Evolutionary conservation across 2,113 vertebrate genomes (phyloP).

Genomic region (Sciurus niger): DNA sequence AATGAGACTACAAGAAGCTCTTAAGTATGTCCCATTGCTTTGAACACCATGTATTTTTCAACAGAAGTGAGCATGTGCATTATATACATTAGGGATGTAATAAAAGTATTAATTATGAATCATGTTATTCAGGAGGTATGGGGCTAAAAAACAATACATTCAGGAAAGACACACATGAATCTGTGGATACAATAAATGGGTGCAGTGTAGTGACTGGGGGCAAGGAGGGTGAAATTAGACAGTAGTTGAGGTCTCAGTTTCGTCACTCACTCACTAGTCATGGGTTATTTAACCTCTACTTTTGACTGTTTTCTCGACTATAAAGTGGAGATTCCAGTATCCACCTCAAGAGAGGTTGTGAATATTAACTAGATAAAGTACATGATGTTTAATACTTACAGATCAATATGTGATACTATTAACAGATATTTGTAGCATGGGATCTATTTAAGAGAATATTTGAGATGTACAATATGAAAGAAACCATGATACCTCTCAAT

Average conservation of each 20-base stretch:
- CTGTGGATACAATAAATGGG: background rate
- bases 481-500: background rate
- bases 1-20: background rate
- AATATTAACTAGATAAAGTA: slow-evolving; percentile 9
- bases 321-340: background rate
- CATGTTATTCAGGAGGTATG: background rate
- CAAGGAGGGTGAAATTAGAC: background rate
- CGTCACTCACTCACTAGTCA: background rate
- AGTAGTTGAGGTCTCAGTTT: background rate
- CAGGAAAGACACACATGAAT: background rate
- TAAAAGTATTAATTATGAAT: background rate
- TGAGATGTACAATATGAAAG: background rate
- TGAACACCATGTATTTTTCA: slow-evolving; percentile 15
- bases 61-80: background rate
- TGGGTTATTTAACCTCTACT: background rate
- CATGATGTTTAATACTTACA: background rate
- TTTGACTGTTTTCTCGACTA: slow-evolving; percentile 7
- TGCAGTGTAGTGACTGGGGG: background rate
- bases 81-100: background rate
- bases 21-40: background rate
- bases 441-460: slow-evolving; percentile 28
- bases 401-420: background rate
- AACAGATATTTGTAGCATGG: background rate
- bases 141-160: slow-evolving; percentile 36
- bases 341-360: background rate